Conservation (phyloP, 2,113 vertebrate genomes). For the Canis aureus region DNA sequence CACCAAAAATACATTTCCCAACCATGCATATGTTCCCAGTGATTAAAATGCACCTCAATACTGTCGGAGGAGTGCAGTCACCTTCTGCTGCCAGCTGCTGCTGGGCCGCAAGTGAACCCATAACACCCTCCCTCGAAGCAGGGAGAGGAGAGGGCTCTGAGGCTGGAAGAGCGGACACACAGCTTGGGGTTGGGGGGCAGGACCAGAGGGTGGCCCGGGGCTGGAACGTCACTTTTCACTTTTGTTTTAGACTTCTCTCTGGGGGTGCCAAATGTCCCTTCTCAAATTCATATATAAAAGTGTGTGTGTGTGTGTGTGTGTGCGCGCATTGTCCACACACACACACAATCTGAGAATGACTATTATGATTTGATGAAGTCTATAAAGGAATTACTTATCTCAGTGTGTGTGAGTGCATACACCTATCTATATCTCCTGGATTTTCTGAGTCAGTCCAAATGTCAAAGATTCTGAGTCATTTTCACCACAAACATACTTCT, state of each 20-base stretch:
- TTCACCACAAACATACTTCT: neutral
- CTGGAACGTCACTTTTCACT: neutral
- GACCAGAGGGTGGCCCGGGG: neutral
- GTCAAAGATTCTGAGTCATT: neutral
- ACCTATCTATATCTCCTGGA: neutral
- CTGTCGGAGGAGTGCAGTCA: neutral
- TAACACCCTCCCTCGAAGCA: neutral
- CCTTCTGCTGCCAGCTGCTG: constrained; percentile 47
- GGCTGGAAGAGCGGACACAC: neutral
- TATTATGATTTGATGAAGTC: neutral
- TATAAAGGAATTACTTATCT: neutral
- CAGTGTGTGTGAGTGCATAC: neutral
- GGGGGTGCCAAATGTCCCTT: neutral
- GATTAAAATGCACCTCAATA: constrained; percentile 45
- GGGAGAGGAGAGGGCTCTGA: rapidly evolving
- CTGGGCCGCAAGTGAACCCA: neutral
- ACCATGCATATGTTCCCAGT: neutral
- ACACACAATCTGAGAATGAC: neutral
- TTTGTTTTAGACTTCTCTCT: neutral
- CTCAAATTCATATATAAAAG: neutral
- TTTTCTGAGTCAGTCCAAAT: neutral
- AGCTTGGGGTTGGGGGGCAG: neutral
- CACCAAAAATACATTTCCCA: constrained; percentile 62
- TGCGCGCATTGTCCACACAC: rapidly evolving
- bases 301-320: neutral